Evolutionary conservation across 1,140 invertebrate genomes (phyloP).

Genomic region (Proctacanthus coquilletti): DNA sequence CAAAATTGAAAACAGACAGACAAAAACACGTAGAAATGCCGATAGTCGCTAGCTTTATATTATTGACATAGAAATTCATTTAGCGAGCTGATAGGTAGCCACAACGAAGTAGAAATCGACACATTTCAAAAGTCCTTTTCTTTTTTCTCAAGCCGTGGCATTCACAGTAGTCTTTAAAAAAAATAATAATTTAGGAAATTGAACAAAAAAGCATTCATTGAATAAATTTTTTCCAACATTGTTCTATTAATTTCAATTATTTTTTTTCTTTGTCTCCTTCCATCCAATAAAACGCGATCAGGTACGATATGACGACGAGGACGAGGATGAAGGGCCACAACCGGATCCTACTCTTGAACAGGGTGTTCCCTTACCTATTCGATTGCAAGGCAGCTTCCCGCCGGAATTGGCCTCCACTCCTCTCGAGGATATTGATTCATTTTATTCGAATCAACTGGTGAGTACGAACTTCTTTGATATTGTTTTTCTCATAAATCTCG

Average conservation of each 20-base stretch:
- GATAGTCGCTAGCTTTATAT: no score
- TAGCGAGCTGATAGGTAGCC: no score
- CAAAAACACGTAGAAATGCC: no score
- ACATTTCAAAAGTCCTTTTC: no score
- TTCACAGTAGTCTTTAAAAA: no score
- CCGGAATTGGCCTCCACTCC: slow-evolving; percentile 81
- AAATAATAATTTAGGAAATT: not conserved
- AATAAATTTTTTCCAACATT: slow-evolving; percentile 1
- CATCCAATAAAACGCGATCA: slow-evolving; percentile 26
- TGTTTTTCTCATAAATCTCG: no score
- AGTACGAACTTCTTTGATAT: slow-evolving; percentile 18
- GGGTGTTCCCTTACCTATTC: slow-evolving; percentile 75
- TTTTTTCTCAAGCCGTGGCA: no score
- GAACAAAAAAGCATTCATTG: not conserved
- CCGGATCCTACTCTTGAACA: slow-evolving; percentile 86
- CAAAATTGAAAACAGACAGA: no score
- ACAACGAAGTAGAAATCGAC: no score
- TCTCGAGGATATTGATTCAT: slow-evolving; percentile 89
- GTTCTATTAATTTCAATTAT: no score
- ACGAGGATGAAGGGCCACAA: slow-evolving; percentile 89
- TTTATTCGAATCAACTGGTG: slow-evolving; percentile 83
- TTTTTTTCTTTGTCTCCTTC: not conserved
- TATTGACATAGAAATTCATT: no score
- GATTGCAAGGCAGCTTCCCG: slow-evolving; percentile 78
- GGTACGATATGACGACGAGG: slow-evolving; percentile 89